Conservation (phyloP, 2,888 invertebrate species). For the Xestoiulus laeticollis region DNA sequence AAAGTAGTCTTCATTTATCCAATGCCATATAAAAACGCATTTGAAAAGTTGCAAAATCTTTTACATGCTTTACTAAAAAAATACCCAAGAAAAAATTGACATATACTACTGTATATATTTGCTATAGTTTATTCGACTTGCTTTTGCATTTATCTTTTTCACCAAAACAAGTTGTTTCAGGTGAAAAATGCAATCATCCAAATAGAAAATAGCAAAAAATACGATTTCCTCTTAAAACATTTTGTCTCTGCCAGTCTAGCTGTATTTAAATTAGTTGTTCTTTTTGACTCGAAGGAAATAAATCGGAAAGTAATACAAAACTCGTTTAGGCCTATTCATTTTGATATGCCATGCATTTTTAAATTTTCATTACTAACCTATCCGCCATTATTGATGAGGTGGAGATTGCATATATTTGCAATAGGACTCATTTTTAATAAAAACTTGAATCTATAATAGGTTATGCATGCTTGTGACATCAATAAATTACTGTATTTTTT, state of each 20-base stretch:
- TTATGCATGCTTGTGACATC: no score
- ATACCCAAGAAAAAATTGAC: not conserved
- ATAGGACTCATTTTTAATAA: no score
- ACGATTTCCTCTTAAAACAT: not conserved
- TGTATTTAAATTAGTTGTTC: not conserved
- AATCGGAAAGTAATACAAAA: not conserved
- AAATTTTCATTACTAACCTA: not conserved
- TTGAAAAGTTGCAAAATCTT: not conserved
- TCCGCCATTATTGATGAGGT: no score
- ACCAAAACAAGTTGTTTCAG: not conserved
- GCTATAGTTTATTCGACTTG: not conserved
- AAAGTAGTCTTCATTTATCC: not conserved
- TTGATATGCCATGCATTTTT: not conserved
- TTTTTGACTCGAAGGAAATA: not conserved
- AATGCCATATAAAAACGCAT: not conserved
- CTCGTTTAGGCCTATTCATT: not conserved
- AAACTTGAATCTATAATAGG: no score
- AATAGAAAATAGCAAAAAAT: not conserved
- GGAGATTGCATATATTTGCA: no score
- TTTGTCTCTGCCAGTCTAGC: not conserved
- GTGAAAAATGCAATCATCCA: not conserved
- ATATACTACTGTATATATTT: not conserved
- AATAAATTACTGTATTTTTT: no score
- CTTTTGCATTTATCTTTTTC: not conserved
- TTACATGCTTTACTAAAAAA: not conserved